Evolutionary conservation across 2,113 vertebrate species (phyloP), one percentile per base, ranked within the genome.

Genomic region (Prolemur simus): DNA sequence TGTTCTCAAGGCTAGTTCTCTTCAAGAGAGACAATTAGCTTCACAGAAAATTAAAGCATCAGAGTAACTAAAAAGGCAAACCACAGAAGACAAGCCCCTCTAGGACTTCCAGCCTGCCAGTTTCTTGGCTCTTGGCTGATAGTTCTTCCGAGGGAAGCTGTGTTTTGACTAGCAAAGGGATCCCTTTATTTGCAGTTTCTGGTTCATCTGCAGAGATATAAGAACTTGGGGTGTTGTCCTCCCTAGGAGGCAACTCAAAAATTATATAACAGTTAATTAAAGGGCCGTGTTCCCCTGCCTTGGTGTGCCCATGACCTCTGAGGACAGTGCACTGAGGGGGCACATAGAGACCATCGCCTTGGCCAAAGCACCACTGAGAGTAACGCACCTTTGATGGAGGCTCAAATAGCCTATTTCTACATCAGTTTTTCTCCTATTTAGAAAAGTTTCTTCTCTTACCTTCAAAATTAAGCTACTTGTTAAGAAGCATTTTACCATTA

Each of bases 301-400:
- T 2, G 0, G 1, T 20, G 21, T 5, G 0, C 18, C 78, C 4
- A 1, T 10, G 52, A 8, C 45, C 37, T 80, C 42, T 64, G 42
- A 94, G 29, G 39, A 68, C 23, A 69, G 11, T 4, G 6, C 1
- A 1, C 49, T 34, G 2, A 37, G 34, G n/a, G 87, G 85, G 76
- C 13, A 39, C 3, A 3, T 1, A 32, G 25, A 77, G 10, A 87
- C 54, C 37, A 21, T 37, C 21, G 64, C 56, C 45, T 64, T 18
- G 18, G 21, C 54, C 74, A 49, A 42, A 49, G n/a, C 18, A 63
- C 54, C 37, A 32, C 15, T 15, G 37, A 39, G 29, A 84, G 39
- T 66, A 39, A 54, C n/a, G 60, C 8, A 78, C 37, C 13, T 45
- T 74, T 27, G 63, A 20, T 14, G 11, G 21, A 82, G n/a, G 18